Evolutionary conservation across 2,113 vertebrate species (phyloP), one percentile per base, ranked within the genome.

Genomic region (Zosterops pallidus): DNA sequence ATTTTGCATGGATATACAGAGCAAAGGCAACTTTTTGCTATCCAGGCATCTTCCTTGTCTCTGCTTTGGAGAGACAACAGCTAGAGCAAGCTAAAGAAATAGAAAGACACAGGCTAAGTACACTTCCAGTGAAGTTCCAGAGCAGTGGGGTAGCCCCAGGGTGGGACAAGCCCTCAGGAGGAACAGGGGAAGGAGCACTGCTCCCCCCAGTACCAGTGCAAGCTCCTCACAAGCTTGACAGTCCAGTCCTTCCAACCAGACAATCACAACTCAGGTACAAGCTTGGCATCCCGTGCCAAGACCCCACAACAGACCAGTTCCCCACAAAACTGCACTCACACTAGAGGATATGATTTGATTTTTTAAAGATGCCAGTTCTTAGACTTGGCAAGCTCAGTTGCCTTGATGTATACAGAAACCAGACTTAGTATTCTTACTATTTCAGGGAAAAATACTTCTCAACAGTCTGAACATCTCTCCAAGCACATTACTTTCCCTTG

Each of bases 91-190:
- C 17, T 62, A 21, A 70, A 85, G 70, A 90, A 28, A 49, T 1
- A n/a, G 44, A 50, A 81, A 39, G 41, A 47, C 52, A 79, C 5
- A 41, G 28, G 25, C 9, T 14, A 62, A 67, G n/a, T 35, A 47
- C 10, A 1, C 18, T 42, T 60, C 19, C 69, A 78, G 31, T 1
- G 3, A 70, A 62, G 33, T n/a, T 31, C 23, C 47, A 46, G 52
- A 70, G 41, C 29, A 47, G 35, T 6, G 23, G 25, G 20, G 19
- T 42, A 71, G 76, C 11, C 19, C 56, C n/a, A 71, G 42, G 15
- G 6, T 22, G 12, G 68, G 68, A 63, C 1, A 2, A 52, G 18
- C n/a, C 2, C 2, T 9, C 10, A 28, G 15, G n/a, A 67, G 11
- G 20, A 83, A 42, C 62, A 71, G 23, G 6, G 23, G 15, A 80